These are phyloP conservation scores for Thunnus albacares DNA, from an alignment of 2,797 vertebrate species.

Conservation along the genomic window DNA sequence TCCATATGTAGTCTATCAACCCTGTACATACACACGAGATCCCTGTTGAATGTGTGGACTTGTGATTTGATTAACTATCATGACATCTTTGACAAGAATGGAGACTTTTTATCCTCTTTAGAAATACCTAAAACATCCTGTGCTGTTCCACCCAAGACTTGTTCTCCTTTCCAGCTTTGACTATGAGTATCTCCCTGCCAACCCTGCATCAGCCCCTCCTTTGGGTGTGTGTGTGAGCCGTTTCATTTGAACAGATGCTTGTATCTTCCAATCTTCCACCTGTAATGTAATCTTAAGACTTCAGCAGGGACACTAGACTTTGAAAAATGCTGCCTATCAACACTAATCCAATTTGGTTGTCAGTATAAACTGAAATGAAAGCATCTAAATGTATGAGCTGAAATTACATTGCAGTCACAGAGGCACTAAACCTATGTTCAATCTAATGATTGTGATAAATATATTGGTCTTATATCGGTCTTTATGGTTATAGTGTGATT, in stretches of 20 bases:
- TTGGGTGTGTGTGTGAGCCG: background rate
- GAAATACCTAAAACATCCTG: background rate
- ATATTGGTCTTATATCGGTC: background rate
- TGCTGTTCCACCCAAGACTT: background rate
- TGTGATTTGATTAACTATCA: background rate
- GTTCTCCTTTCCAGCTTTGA: slow-evolving; percentile 10
- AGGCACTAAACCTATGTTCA: background rate
- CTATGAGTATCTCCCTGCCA: background rate
- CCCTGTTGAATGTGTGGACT: no score
- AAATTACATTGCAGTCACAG: background rate
- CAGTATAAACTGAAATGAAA: slow-evolving; percentile 6
- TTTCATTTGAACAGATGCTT: slow-evolving; percentile 27
- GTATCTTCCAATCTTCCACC: background rate
- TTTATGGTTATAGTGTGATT: background rate
- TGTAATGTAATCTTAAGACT: slow-evolving; percentile 17
- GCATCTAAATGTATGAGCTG: slow-evolving; percentile 19
- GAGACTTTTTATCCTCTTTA: background rate
- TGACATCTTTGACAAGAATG: background rate
- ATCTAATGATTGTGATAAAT: background rate
- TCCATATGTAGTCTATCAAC: no score
- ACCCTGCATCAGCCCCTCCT: background rate
- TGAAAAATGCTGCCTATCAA: slow-evolving; percentile 12
- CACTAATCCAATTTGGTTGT: slow-evolving; percentile 21
- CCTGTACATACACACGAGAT: background rate
- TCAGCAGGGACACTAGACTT: slow-evolving; percentile 1